Base-by-base conservation (phyloP, 2,113 vertebrate species). In the Apistogramma diplotaenia region DNA sequence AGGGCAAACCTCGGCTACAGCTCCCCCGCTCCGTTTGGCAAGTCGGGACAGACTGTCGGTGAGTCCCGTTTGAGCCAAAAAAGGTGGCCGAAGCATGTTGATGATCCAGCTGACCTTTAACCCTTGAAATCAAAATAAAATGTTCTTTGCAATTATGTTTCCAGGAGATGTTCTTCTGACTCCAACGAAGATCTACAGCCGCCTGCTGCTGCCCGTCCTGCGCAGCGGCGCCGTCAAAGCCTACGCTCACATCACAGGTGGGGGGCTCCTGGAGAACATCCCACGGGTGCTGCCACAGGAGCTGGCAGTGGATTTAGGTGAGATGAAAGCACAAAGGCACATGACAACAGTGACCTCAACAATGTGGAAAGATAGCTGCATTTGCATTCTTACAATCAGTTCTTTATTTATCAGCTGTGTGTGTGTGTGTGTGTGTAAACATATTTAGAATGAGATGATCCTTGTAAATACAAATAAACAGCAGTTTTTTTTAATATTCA, bases 241-340 rank as follows among this genome's bases (percentile, higher is more conserved):
- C 51, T 97, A 95, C 8, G 97, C 98, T 21, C 98, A 99, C 93
- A 97, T 99, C 93, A 99, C 98, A 4, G 98, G 98, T 15, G 98
- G 98, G 0, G 98, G 98, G 2, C 94, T 99, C 4, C 88, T 98
- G 91, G 98, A 99, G 92, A 99, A 99, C 92, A 97, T 99, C 49
- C 97, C 98, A 6, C 93, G 98, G 21, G 97, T 98, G 9, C 95
- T 99, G 12, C 97, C 98, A 1, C 81, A 81, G 19, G 89, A 94
- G 21, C 85, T 96, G 33, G 96, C 96, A 1, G 97, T 96, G 0
- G 77, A 97, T 75, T 86, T 99, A 86, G 98, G 98, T 99, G 87
- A 96, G 95, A 59, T 15, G 60, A 75, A 73, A 57, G 15, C 56
- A 16, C 8, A 11, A n/a, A 3, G 9, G 5, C 56, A 16, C 6